These are phyloP conservation scores for Ctenopoma kingsleyae DNA, from an alignment of 2,797 vertebrate genomes.

Conservation along the genomic window DNA sequence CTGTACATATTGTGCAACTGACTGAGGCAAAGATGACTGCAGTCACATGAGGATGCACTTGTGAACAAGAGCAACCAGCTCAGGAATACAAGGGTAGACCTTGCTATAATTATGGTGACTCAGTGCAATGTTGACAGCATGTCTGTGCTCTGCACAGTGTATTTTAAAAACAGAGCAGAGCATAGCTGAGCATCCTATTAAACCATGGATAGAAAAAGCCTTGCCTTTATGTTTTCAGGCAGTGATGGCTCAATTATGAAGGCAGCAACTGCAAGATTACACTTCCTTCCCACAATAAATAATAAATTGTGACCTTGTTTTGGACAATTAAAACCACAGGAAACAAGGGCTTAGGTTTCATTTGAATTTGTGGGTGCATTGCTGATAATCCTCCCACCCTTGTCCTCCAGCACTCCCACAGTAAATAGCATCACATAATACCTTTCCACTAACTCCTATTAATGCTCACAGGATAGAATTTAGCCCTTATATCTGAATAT, in stretches of 20 bases:
- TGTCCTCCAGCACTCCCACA: constrained; percentile 1
- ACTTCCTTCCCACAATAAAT: constrained; percentile 72
- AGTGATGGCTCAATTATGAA: constrained; percentile 64
- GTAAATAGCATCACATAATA: constrained; percentile 23
- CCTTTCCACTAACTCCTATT: constrained; percentile 5
- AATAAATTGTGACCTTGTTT: constrained; percentile 76
- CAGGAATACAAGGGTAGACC: constrained; percentile 31
- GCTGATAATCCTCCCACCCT: constrained; percentile 23
- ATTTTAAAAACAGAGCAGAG: constrained; percentile 52
- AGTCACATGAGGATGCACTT: constrained; percentile 57
- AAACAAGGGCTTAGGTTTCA: constrained; percentile 62
- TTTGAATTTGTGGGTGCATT: constrained; percentile 48
- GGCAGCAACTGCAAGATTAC: constrained; percentile 53
- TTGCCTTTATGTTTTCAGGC: constrained; percentile 52
- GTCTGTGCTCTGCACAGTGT: constrained; percentile 49
- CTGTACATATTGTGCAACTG: constrained; percentile 46
- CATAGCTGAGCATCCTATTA: constrained; percentile 47
- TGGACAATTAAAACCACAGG: constrained; percentile 66
- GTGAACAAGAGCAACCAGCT: constrained; percentile 32
- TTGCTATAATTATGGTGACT: constrained; percentile 66
- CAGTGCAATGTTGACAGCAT: constrained; percentile 62
- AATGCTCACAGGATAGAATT: not conserved
- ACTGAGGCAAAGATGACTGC: constrained; percentile 59
- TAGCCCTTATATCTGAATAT: not conserved
- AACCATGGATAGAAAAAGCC: constrained; percentile 46